Evolutionary conservation across 1,140 invertebrate species (phyloP), one percentile per base, ranked within the genome.

Genomic region (Brachystomella parvula): DNA sequence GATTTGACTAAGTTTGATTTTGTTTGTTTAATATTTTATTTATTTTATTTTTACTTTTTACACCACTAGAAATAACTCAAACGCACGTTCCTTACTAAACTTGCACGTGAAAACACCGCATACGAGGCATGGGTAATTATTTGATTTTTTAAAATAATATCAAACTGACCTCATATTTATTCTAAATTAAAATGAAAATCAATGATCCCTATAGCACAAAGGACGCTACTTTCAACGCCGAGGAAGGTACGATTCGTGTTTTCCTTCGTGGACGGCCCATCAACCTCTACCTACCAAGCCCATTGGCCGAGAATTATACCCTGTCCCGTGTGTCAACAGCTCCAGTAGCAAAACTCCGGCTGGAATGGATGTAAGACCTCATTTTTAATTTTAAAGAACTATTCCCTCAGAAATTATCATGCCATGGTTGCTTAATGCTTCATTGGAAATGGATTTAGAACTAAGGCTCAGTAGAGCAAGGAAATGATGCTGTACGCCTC

Each of bases 251-350:
- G 24, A 82, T 92, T 39, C 83, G 86, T 29, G 87, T 95, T 81
- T 93, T 86, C 79, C 79, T 96, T 0, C 82, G 88, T n/a, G 92
- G 92, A 2, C 81, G 90, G 61, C 89, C 89, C 0, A 81, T 94
- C 31, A 83, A 87, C 33, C 78, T 95, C 61, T 86, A 90, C 75
- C 85, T 88, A 6, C 90, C 92, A 21, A 81, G 83, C 32, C 61
- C 80, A 44, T 75, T 85, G 15, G 74, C 76, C 19, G 87, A 89
- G 35, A 80, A 77, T 61, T 88, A 89, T 76, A 86, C 89, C 75
- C 83, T 88, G 19, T 85, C 84, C 70, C 90, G 89, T 81, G 88
- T 92, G 29, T 85, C 84, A 32, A 86, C 86, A 3, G 84, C 88
- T 12, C 92, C 92, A 6, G 81, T 84, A 21, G 85, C 84, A 73